Evolutionary conservation across 2,888 invertebrate species (phyloP).

Genomic region (Tenthredo livida): DNA sequence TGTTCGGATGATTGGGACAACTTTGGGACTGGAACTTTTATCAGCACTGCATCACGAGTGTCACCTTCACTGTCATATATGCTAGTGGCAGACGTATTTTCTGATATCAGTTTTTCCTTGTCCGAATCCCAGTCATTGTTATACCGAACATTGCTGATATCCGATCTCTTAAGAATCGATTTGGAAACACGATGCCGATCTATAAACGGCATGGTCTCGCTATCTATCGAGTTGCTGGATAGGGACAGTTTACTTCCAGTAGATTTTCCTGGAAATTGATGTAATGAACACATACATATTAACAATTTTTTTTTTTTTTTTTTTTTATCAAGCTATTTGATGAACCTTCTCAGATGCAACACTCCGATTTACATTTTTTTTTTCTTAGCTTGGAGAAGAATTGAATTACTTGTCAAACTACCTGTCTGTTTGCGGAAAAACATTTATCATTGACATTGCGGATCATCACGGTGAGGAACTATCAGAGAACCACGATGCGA

Average conservation of each 20-base stretch:
- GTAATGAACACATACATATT: neutral
- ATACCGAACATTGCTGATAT: slow-evolving; percentile 79
- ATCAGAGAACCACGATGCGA: neutral
- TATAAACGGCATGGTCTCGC: slow-evolving; percentile 82
- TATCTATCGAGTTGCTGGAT: slow-evolving; percentile 86
- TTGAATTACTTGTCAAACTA: neutral
- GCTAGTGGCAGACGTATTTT: slow-evolving; percentile 82
- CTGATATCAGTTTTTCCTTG: slow-evolving; percentile 87
- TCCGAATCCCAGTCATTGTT: slow-evolving; percentile 83
- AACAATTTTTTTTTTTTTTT: neutral
- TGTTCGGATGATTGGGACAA: slow-evolving; percentile 65
- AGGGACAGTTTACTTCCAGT: slow-evolving; percentile 84
- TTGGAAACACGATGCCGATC: slow-evolving; percentile 86
- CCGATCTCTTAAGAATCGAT: slow-evolving; percentile 89
- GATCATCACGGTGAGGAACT: neutral
- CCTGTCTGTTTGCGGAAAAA: neutral
- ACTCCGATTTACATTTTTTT: too few relatives aligned
- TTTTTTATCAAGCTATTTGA: neutral
- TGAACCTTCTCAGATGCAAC: neutral
- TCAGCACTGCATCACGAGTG: slow-evolving; percentile 68
- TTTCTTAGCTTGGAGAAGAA: too few relatives aligned
- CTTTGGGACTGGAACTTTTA: slow-evolving; percentile 66
- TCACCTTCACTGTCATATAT: slow-evolving; percentile 80
- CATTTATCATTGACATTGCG: neutral
- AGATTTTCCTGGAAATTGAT: slow-evolving; percentile 71